A percentile compares a stretch with the other conserved stretches of the same genome.
These are phyloP conservation scores for Chironomus tepperi DNA, from an alignment of 1,140 invertebrate genomes.

Conservation along the genomic window DNA sequence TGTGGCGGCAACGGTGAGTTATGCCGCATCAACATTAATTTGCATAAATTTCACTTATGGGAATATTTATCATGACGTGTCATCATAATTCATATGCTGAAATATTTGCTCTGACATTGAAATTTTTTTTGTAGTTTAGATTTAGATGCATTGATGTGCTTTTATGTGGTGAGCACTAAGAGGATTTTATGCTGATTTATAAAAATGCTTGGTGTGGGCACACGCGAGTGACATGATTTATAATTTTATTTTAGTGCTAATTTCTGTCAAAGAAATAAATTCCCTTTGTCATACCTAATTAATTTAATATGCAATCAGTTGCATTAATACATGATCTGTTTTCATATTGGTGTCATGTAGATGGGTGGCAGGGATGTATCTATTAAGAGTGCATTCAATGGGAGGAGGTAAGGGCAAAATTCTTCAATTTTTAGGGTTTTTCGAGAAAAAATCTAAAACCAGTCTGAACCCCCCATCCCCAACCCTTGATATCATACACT, in stretches of 20 bases:
- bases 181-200: not conserved
- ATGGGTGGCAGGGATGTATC: no score
- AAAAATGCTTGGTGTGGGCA: not conserved
- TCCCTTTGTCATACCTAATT: no score
- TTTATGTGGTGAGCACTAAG: not conserved
- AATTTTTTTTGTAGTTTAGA: not conserved
- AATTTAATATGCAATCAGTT: no score
- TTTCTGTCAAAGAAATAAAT: not conserved
- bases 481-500: no score
- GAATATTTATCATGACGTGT: slow-evolving; percentile 1
- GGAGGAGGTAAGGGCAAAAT: no score
- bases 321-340: no score
- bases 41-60: slow-evolving; percentile 13
- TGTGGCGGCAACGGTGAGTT: not conserved
- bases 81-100: not conserved
- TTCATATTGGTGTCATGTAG: no score
- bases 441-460: no score
- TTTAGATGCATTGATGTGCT: not conserved
- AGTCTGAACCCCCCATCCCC: no score
- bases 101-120: not conserved
- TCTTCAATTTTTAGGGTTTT: no score
- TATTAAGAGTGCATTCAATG: no score
- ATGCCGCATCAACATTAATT: slow-evolving; percentile 7
- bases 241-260: not conserved
- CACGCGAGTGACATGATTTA: not conserved